Percentiles rank a stretch among this genome's conserved stretches.
Evolutionary conservation across 2,113 vertebrate genomes (phyloP).

Genomic region (Ardeotis arabs): DNA sequence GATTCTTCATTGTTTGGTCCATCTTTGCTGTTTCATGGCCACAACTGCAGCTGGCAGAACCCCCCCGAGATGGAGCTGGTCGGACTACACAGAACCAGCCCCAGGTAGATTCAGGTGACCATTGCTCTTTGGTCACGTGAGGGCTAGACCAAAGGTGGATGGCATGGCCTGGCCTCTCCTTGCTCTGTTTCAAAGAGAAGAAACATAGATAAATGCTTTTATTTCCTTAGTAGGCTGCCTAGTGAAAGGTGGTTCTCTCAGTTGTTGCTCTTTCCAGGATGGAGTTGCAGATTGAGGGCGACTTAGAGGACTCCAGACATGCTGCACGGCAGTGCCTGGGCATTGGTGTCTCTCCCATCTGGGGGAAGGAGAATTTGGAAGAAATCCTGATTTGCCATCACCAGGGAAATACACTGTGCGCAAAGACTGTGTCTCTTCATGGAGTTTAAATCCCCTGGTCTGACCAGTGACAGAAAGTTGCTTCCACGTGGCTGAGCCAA

Average conservation of each 20-base stretch:
- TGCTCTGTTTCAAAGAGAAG: background rate
- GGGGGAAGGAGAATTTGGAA: background rate
- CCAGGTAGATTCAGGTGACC: background rate
- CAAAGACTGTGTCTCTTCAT: background rate
- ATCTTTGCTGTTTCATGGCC: background rate
- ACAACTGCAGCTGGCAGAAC: background rate
- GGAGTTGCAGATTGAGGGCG: background rate
- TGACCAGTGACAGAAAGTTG: background rate
- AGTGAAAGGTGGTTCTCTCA: background rate
- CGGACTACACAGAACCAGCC: background rate
- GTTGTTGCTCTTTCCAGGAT: background rate
- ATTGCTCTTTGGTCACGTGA: background rate
- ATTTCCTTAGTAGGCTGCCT: background rate
- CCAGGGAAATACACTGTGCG: background rate
- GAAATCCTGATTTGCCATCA: background rate
- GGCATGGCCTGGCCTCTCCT: background rate
- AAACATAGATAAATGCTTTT: background rate
- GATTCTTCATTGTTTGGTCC: background rate
- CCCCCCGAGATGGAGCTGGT: background rate
- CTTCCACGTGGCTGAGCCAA: background rate
- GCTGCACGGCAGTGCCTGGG: background rate
- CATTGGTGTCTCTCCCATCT: background rate
- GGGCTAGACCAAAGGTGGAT: background rate
- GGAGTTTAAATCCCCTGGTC: background rate
- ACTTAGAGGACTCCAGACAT: background rate